phyloP scores from a whole-genome alignment of 2,888 invertebrate genomes.

The Alloscopus bannaensis region DNA sequence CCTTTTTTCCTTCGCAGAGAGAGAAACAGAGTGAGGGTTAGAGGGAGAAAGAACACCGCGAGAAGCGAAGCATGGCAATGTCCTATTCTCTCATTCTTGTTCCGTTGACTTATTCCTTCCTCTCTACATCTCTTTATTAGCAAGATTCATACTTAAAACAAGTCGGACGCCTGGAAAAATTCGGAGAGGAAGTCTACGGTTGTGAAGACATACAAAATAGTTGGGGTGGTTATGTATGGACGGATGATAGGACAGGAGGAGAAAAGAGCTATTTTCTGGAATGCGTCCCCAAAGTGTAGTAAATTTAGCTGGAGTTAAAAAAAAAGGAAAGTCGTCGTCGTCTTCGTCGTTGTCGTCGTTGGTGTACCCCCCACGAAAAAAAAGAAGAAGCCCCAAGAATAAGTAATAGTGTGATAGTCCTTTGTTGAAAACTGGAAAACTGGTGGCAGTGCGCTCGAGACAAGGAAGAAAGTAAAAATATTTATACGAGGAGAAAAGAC shows the following conservation, averaged over 20 bases:
- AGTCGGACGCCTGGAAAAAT: constrained; percentile 33
- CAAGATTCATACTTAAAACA: constrained; percentile 42
- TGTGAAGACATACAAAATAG: too few species aligned
- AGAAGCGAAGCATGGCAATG: neutral
- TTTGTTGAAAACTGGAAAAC: constrained; percentile 34
- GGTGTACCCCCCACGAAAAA: constrained; percentile 1
- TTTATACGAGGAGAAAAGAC: neutral
- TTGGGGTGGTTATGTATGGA: constrained; percentile 30
- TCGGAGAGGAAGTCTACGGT: too few species aligned
- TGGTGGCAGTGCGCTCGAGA: neutral
- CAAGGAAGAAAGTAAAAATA: constrained; percentile 33
- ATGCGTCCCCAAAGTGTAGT: constrained; percentile 73
- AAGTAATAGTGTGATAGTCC: constrained; percentile 23
- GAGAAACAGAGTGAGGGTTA: neutral
- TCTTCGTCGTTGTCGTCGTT: neutral
- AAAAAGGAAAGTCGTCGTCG: constrained; percentile 10
- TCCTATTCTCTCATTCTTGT: neutral
- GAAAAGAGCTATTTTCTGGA: constrained; percentile 74
- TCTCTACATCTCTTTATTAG: constrained; percentile 28
- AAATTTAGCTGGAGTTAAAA: constrained; percentile 72
- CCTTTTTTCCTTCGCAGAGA: neutral
- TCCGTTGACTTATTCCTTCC: constrained; percentile 15
- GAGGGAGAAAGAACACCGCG: too few species aligned
- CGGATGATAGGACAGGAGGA: constrained; percentile 60
- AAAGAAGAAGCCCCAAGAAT: constrained; percentile 8